These are phyloP conservation scores for Lonchura striata DNA, from an alignment of 2,113 vertebrate species.

Conservation along the genomic window DNA sequence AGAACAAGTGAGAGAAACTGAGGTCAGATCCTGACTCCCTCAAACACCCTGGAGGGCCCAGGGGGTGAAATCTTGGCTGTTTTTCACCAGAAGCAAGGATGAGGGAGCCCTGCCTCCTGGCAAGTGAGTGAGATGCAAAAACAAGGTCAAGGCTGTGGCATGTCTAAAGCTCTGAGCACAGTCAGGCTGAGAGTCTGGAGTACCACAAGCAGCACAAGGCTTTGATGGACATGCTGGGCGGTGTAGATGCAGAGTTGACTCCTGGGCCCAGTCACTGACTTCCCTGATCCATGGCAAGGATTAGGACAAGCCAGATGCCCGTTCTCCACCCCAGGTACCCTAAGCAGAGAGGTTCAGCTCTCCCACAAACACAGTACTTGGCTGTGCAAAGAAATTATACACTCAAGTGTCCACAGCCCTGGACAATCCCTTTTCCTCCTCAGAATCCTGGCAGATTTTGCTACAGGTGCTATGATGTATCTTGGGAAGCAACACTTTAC, in stretches of 20 bases:
- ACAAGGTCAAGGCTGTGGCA: background rate
- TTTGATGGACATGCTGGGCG: background rate
- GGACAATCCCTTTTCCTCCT: background rate
- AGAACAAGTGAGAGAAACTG: background rate
- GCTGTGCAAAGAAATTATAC: background rate
- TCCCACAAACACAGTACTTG: background rate
- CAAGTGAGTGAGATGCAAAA: background rate
- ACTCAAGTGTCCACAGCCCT: accelerated
- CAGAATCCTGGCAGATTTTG: background rate
- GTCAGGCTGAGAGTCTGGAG: background rate
- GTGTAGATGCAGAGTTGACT: background rate
- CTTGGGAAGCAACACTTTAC: background rate
- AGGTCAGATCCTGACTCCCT: background rate
- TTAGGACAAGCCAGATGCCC: background rate
- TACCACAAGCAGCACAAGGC: background rate
- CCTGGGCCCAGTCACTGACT: background rate
- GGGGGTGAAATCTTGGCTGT: background rate
- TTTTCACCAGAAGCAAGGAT: background rate
- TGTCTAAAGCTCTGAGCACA: background rate
- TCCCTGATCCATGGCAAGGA: background rate
- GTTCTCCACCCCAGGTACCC: background rate
- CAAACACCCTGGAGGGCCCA: background rate
- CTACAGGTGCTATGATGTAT: background rate
- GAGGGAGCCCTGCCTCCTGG: background rate
- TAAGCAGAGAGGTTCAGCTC: background rate